phyloP scores from a whole-genome alignment of 2,113 vertebrate genomes.

The Polyodon spathula region DNA sequence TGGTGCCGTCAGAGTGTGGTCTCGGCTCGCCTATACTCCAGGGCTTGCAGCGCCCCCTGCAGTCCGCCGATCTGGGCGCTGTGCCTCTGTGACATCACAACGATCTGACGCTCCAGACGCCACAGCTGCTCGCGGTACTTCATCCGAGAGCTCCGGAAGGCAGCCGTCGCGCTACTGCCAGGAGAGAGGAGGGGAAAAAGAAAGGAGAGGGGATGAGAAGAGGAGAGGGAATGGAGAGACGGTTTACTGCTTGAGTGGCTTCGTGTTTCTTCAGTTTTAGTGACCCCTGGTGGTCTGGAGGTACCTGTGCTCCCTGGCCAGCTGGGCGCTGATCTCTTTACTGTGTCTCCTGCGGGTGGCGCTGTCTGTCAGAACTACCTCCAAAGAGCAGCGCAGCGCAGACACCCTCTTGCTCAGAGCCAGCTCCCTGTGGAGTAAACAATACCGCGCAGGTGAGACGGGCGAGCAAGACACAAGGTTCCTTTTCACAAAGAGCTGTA shows the following conservation, averaged over 20 bases:
- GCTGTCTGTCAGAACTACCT: slow-evolving; percentile 44
- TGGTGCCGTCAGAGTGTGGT: slow-evolving; percentile 34
- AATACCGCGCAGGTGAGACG: background rate
- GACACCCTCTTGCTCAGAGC: slow-evolving; percentile 49
- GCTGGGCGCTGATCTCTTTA: slow-evolving; percentile 48
- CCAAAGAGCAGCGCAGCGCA: slow-evolving; percentile 54
- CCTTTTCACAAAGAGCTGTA: background rate
- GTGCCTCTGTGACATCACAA: slow-evolving; percentile 51
- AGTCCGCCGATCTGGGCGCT: slow-evolving; percentile 39
- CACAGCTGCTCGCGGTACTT: slow-evolving; percentile 68
- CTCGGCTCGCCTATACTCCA: slow-evolving; percentile 46
- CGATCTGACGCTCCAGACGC: slow-evolving; percentile 61
- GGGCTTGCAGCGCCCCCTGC: slow-evolving; percentile 29
- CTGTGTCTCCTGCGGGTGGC: slow-evolving; percentile 42
- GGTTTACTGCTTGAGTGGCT: background rate
- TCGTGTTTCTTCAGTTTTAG: background rate
- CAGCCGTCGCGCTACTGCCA: slow-evolving; percentile 59
- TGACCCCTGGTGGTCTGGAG: background rate
- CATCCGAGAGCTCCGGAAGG: slow-evolving; percentile 60
- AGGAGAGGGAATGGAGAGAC: background rate
- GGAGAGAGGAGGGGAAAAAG: background rate
- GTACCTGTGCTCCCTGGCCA: slow-evolving; percentile 72
- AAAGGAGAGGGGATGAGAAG: background rate
- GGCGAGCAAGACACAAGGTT: background rate
- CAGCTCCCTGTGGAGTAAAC: slow-evolving; percentile 43